Evolutionary conservation across 2,888 invertebrate genomes (phyloP).

Genomic region (Ectobius pallidus): DNA sequence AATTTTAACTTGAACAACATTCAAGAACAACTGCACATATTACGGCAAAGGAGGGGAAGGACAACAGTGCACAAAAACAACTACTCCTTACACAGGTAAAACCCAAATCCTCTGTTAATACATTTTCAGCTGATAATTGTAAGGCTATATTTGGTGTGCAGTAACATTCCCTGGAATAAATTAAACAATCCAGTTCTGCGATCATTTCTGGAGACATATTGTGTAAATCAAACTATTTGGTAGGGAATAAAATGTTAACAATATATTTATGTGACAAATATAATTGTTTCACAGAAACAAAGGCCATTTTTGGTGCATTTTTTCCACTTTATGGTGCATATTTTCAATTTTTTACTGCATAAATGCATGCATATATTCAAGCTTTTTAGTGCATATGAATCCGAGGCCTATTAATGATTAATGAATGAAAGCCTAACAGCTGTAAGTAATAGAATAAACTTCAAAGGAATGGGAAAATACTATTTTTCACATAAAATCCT

Average conservation of each 20-base stretch:
- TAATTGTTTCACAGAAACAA: not conserved
- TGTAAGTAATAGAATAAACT: too few relatives aligned
- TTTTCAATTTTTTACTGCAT: not conserved
- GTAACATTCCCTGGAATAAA: not conserved
- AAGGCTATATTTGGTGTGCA: not conserved
- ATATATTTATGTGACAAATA: not conserved
- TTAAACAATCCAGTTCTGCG: not conserved
- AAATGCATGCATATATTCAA: not conserved
- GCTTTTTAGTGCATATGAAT: not conserved
- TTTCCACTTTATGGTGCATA: not conserved
- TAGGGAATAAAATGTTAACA: not conserved
- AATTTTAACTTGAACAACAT: not conserved
- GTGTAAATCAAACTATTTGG: not conserved
- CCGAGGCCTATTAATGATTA: not conserved
- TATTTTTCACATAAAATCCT: too few relatives aligned
- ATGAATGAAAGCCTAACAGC: too few relatives aligned
- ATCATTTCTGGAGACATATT: not conserved
- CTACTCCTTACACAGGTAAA: not conserved
- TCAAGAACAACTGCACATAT: too few relatives aligned
- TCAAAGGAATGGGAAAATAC: too few relatives aligned
- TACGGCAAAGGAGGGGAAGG: not conserved
- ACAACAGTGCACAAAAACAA: not conserved
- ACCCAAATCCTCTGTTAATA: not conserved
- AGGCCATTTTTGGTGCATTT: not conserved
- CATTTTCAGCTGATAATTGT: not conserved